phyloP scores from a whole-genome alignment of 2,888 invertebrate species.

The Ceriagrion tenellum region DNA sequence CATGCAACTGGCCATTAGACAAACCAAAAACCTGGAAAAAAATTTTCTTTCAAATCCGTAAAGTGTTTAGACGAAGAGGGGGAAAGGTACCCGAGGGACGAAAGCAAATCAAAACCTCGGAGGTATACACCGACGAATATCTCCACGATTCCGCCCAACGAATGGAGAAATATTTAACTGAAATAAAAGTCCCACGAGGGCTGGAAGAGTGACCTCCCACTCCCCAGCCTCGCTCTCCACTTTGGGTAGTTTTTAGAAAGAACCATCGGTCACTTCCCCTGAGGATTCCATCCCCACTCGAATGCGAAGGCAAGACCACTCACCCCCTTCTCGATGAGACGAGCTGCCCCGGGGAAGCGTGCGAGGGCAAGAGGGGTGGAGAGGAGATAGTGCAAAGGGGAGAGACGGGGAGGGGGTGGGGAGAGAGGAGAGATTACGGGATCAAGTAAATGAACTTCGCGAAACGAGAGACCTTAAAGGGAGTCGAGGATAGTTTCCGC shows the following conservation, averaged over 20 bases:
- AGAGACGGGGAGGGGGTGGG: neutral
- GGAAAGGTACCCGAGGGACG: too few relatives aligned
- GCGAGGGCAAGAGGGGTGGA: neutral
- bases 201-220: neutral
- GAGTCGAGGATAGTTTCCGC: neutral
- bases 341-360: neutral
- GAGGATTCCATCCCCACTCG: neutral
- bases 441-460: constrained; percentile 22
- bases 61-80: too few relatives aligned
- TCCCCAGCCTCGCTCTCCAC: neutral
- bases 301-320: neutral
- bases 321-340: neutral
- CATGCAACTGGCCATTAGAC: too few relatives aligned
- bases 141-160: neutral
- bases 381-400: too few relatives aligned
- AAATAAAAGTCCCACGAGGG: neutral
- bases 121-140: too few relatives aligned
- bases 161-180: neutral
- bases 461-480: constrained; percentile 26
- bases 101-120: too few relatives aligned
- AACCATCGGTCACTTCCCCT: neutral
- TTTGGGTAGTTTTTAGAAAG: neutral
- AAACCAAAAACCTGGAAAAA: too few relatives aligned
- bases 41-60: too few relatives aligned
- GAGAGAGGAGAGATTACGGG: neutral